Percentiles rank a stretch among this genome's conserved stretches.
phyloP scores from a whole-genome alignment of 1,140 invertebrate species.

The Holcopasites calliopsidis region DNA sequence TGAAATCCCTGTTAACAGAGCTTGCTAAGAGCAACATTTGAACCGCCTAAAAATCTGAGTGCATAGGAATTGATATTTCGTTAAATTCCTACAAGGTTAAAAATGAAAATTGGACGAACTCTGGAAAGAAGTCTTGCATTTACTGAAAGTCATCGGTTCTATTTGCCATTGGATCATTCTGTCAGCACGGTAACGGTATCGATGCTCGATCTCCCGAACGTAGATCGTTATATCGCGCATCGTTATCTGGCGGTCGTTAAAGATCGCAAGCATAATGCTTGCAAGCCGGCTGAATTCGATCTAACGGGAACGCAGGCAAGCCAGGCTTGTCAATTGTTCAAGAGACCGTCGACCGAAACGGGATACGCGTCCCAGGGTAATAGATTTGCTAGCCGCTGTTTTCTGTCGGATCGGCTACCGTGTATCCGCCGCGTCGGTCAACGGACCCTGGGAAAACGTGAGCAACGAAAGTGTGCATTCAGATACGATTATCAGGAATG shows the following conservation, averaged over 20 bases:
- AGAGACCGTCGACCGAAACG: constrained; percentile 42
- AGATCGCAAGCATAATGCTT: constrained; percentile 44
- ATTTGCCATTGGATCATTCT: constrained; percentile 14
- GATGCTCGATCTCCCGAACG: constrained; percentile 52
- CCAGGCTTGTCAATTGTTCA: constrained; percentile 54
- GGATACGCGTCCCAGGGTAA: constrained; percentile 34
- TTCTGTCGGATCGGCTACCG: constrained; percentile 8
- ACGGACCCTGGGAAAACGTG: constrained; percentile 14
- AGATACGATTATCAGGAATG: constrained; percentile 5
- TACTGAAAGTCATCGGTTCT: constrained; percentile 27
- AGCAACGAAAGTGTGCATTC: not conserved
- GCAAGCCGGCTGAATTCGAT: constrained; percentile 46
- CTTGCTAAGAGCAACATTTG: too few species aligned
- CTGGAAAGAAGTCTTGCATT: not conserved
- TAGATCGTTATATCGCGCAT: constrained; percentile 70
- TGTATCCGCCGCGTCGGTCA: constrained; percentile 10
- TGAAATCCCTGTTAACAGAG: too few species aligned
- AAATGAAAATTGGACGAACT: not conserved
- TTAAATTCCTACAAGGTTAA: too few species aligned
- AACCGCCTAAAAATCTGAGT: too few species aligned
- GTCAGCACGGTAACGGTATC: constrained; percentile 53
- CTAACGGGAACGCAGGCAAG: constrained; percentile 58
- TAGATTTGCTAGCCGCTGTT: constrained; percentile 37
- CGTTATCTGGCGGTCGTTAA: constrained; percentile 69
- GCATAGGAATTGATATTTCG: too few species aligned